Conservation (phyloP, 2,113 vertebrate genomes). For the Poeciliopsis retropinna region DNA sequence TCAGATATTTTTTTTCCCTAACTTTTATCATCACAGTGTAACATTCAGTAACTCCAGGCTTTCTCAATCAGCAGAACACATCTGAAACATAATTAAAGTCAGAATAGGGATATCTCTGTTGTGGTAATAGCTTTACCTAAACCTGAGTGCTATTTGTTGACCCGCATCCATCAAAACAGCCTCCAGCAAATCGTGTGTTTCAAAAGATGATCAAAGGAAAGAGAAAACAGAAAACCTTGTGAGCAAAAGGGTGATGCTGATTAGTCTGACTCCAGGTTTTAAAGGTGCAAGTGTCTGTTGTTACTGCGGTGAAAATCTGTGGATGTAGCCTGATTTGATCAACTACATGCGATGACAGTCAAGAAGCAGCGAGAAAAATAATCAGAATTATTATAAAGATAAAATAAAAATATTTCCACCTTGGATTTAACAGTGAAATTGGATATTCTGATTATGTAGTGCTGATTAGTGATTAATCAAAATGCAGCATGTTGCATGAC, state of each 20-base stretch:
- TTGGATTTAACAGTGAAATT: no score
- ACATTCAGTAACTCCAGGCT: not conserved
- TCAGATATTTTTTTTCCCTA: not conserved
- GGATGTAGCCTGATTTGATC: not conserved
- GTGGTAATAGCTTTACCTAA: not conserved
- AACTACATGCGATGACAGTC: not conserved
- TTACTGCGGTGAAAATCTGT: no score
- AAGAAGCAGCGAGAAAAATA: not conserved
- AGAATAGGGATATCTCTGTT: not conserved
- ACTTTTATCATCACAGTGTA: not conserved
- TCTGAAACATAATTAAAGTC: slow-evolving; percentile 1
- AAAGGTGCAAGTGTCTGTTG: not conserved
- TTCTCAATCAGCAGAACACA: not conserved
- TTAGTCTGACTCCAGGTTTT: not conserved
- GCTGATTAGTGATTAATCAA: no score
- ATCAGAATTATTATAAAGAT: not conserved
- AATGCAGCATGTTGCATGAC: no score
- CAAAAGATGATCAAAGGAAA: slow-evolving; percentile 2
- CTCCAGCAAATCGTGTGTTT: not conserved
- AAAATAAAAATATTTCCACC: no score
- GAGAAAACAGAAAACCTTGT: not conserved
- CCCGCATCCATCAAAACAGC: not conserved
- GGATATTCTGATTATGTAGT: no score
- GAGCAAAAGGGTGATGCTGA: not conserved
- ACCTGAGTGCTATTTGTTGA: slow-evolving; percentile 11